A percentile compares a stretch with the other conserved stretches of the same genome.
phyloP scores from a whole-genome alignment of 2,888 invertebrate genomes.

The Stratiomys singularior region DNA sequence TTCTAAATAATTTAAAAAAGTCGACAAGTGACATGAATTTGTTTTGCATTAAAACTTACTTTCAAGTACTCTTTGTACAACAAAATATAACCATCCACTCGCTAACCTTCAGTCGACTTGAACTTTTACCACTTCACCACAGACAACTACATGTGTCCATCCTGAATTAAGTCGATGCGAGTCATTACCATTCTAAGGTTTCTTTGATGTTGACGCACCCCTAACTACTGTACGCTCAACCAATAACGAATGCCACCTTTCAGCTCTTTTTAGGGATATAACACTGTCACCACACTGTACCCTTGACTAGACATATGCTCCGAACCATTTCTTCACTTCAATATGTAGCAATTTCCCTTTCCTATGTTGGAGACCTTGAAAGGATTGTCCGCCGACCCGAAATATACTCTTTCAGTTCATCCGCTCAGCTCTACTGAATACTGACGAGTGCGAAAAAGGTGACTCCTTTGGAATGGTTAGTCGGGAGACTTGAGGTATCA shows the following conservation, averaged over 20 bases:
- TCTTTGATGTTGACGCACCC: conserved; percentile 37
- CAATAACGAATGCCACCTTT: conserved; percentile 2
- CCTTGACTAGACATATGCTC: conserved; percentile 23
- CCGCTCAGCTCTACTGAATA: background rate
- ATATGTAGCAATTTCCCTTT: background rate
- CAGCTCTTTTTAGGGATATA: background rate
- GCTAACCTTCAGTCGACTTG: background rate
- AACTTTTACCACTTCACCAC: conserved; percentile 36
- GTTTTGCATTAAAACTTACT: too few species aligned
- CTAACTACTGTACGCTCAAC: conserved; percentile 6
- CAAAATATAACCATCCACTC: too few species aligned
- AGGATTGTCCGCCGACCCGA: conserved; percentile 17
- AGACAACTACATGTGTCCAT: conserved; percentile 22
- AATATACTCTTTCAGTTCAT: background rate
- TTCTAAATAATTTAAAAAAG: too few species aligned
- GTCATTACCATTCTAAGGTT: conserved; percentile 44
- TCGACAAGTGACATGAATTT: too few species aligned
- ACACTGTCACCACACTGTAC: conserved; percentile 8
- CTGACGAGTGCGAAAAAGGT: conserved; percentile 8
- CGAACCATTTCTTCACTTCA: background rate
- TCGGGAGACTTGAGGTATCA: conserved; percentile 40
- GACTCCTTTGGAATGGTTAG: conserved; percentile 26
- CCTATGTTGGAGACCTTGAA: conserved; percentile 13
- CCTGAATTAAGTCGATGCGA: conserved; percentile 30
- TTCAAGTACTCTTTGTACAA: too few species aligned